phyloP scores from a whole-genome alignment of 2,888 invertebrate genomes.

The Argyresthia albistria region DNA sequence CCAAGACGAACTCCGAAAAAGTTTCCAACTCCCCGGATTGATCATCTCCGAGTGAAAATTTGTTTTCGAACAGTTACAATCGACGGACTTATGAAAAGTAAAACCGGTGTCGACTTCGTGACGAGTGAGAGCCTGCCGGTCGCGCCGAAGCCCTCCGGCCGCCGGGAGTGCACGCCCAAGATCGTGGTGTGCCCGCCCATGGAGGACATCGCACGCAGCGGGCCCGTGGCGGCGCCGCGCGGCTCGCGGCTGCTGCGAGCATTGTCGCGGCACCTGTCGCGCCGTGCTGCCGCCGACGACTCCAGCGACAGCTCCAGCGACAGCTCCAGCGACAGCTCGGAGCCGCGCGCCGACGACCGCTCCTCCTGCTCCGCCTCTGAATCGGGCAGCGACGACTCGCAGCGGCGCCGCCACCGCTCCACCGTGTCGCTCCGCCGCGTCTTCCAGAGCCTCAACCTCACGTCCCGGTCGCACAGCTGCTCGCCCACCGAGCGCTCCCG shows the following conservation, averaged over 20 bases:
- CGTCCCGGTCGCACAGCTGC: conserved; percentile 76
- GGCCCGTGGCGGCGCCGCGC: conserved; percentile 67
- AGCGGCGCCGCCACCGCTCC: conserved; percentile 64
- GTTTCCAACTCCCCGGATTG: conserved; percentile 30
- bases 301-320: conserved; percentile 56
- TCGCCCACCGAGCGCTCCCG: conserved; percentile 62
- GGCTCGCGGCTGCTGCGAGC: conserved; percentile 78
- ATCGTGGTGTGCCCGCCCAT: conserved; percentile 64
- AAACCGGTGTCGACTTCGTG: conserved; percentile 39
- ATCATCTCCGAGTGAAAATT: conserved; percentile 15
- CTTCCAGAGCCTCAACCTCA: conserved; percentile 78
- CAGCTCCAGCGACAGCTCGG: conserved; percentile 54
- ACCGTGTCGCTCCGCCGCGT: conserved; percentile 80
- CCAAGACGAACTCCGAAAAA: conserved; percentile 35
- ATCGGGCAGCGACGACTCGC: conserved; percentile 75
- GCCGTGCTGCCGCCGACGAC: conserved; percentile 56
- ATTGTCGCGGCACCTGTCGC: conserved; percentile 75
- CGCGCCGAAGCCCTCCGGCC: conserved; percentile 26
- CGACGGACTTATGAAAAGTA: conserved; percentile 52
- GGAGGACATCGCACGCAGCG: conserved; percentile 56
- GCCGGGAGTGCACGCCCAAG: conserved; percentile 51
- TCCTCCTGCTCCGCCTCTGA: conserved; percentile 75
- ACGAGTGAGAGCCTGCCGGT: conserved; percentile 33
- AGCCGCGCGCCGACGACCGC: conserved; percentile 48
- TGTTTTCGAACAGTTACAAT: conserved; percentile 19